Percentiles rank a stretch among this genome's conserved stretches.
phyloP scores from a whole-genome alignment of 1,140 invertebrate species.

The Neelides sp. region DNA sequence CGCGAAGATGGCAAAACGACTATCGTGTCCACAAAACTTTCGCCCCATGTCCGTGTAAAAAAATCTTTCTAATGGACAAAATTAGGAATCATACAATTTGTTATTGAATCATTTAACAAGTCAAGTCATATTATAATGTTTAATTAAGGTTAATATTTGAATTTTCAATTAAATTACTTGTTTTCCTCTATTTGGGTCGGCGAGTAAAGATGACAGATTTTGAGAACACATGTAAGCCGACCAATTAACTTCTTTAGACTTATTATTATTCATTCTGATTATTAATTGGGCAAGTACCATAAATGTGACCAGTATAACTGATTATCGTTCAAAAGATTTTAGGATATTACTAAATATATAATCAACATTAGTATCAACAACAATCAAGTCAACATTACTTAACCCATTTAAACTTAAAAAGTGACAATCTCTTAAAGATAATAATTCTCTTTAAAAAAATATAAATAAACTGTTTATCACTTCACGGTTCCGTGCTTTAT shows the following conservation, averaged over 20 bases:
- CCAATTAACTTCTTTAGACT: constrained; percentile 19
- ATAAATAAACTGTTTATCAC: too few relatives aligned
- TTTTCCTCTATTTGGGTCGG: constrained; percentile 83
- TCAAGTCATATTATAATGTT: not conserved
- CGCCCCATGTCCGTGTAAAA: constrained; percentile 96
- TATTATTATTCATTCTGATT: too few relatives aligned
- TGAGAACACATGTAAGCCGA: constrained; percentile 53
- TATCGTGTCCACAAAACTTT: constrained; percentile 72
- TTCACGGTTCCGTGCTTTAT: too few relatives aligned
- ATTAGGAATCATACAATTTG: constrained; percentile 3
- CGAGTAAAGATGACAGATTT: constrained; percentile 89
- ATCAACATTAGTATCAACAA: too few relatives aligned
- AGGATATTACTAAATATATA: too few relatives aligned
- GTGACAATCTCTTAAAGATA: too few relatives aligned
- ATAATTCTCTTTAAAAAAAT: too few relatives aligned
- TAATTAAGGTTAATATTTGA: not conserved
- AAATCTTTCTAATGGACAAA: constrained; percentile 51
- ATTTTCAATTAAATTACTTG: constrained; percentile 42
- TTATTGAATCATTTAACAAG: not conserved
- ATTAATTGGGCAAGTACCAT: too few relatives aligned
- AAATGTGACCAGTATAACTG: too few relatives aligned
- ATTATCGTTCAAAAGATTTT: too few relatives aligned
- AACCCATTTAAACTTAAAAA: too few relatives aligned
- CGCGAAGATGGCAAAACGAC: constrained; percentile 61
- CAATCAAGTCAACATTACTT: too few relatives aligned